These are phyloP conservation scores for Microctonus brassicae DNA, from an alignment of 2,888 invertebrate genomes.

Conservation along the genomic window DNA sequence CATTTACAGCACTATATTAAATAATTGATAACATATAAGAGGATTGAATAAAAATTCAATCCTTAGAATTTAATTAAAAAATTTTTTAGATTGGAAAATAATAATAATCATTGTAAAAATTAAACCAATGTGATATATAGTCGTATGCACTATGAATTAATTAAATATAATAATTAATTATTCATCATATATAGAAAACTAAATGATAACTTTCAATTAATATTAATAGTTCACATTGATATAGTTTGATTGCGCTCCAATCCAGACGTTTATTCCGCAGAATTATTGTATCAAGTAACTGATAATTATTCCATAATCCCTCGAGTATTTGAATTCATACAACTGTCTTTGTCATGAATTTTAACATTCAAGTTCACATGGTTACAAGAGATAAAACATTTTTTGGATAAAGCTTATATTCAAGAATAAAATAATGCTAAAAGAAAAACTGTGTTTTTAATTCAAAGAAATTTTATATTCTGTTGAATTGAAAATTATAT, in stretches of 20 bases:
- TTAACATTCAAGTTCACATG: background rate
- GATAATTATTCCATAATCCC: slow-evolving; percentile 15
- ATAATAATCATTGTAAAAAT: background rate
- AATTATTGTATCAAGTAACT: slow-evolving; percentile 21
- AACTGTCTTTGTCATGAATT: background rate
- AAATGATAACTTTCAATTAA: background rate
- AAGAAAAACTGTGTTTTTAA: too few species aligned
- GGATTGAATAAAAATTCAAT: too few species aligned
- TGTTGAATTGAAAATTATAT: too few species aligned
- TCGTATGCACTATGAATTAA: background rate
- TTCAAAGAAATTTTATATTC: too few species aligned
- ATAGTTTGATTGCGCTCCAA: slow-evolving; percentile 4
- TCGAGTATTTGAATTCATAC: background rate
- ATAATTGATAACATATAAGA: too few species aligned
- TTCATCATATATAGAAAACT: background rate
- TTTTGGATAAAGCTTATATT: too few species aligned
- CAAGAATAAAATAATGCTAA: too few species aligned
- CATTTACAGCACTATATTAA: too few species aligned
- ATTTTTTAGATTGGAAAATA: too few species aligned
- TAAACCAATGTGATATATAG: background rate
- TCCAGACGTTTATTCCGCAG: background rate
- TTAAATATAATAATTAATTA: background rate
- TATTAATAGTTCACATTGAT: slow-evolving; percentile 3
- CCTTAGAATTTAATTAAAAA: too few species aligned
- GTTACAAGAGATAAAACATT: too few species aligned